Percentiles rank a stretch among this genome's conserved stretches.
Conservation (phyloP, 35 echinoderm and acorn worm genomes). For the Strongylocentrotus purpuratus region DNA sequence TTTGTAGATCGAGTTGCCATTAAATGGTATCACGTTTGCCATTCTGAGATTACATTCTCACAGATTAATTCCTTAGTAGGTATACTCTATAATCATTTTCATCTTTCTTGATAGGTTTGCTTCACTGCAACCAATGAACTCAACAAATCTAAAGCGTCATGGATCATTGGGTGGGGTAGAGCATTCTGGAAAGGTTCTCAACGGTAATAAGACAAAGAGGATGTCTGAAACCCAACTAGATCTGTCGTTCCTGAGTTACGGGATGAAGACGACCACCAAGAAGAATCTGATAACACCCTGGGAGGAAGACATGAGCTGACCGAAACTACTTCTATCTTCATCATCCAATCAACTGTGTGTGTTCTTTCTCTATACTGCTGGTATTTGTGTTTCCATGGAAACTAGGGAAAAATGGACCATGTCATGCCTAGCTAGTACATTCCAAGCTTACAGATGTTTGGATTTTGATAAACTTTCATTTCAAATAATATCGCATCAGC, state of each 20-base stretch:
- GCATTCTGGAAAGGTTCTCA: slow-evolving; percentile 5
- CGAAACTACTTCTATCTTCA: neutral
- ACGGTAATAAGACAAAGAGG: slow-evolving; percentile 24
- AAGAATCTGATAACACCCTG: slow-evolving; percentile 77
- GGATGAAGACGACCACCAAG: slow-evolving; percentile 47
- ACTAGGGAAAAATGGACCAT: no score
- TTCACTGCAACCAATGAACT: slow-evolving; percentile 57
- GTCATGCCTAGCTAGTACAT: no score
- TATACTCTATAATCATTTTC: neutral
- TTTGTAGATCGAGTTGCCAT: no score
- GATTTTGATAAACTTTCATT: no score
- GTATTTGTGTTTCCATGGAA: neutral
- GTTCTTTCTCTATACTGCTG: neutral
- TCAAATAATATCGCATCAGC: no score
- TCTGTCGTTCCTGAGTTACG: slow-evolving; percentile 22
- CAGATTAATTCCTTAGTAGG: neutral
- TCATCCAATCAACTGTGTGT: neutral
- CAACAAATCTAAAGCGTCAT: slow-evolving; percentile 32
- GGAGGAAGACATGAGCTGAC: slow-evolving; percentile 65
- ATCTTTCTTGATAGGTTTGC: slow-evolving; percentile 41
- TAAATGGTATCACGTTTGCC: no score
- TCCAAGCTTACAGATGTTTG: no score
- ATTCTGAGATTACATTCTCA: neutral
- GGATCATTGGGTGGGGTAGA: slow-evolving; percentile 49
- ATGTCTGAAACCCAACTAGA: slow-evolving; percentile 46